Conservation (phyloP, 2,113 vertebrate genomes). For the Eclectus roratus region DNA sequence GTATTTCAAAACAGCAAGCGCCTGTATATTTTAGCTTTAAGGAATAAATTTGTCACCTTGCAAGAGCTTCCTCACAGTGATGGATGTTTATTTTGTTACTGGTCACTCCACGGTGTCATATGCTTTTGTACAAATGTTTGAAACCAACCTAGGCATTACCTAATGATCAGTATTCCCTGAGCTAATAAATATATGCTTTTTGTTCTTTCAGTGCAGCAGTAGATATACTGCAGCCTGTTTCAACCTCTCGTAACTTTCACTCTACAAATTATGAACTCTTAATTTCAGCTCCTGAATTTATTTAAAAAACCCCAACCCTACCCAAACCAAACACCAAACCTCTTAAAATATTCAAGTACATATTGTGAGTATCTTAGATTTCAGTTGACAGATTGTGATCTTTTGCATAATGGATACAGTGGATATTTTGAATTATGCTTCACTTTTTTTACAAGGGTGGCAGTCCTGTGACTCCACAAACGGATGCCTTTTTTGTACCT, state of each 20-base stretch:
- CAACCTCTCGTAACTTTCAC: not conserved
- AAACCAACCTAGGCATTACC: not conserved
- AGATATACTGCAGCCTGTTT: not conserved
- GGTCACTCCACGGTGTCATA: not conserved
- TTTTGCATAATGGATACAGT: not conserved
- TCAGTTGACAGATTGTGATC: not conserved
- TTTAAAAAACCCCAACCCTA: not conserved
- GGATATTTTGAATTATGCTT: not conserved
- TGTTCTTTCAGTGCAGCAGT: not conserved
- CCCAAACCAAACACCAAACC: fast-evolving
- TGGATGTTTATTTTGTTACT: not conserved
- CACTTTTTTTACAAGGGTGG: not conserved
- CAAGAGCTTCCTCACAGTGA: not conserved
- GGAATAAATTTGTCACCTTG: not conserved
- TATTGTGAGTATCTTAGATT: not conserved
- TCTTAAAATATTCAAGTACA: not conserved
- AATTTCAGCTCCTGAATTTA: not conserved
- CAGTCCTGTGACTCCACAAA: not conserved
- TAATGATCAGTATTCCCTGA: not conserved
- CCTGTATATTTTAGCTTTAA: not conserved
- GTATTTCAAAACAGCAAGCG: not conserved
- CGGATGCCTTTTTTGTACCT: not conserved
- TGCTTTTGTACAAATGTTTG: not conserved
- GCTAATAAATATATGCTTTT: not conserved
- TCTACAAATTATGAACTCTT: not conserved